These are phyloP conservation scores for Sarcophaga caerulescens DNA, from an alignment of 2,888 invertebrate species.

Conservation along the genomic window DNA sequence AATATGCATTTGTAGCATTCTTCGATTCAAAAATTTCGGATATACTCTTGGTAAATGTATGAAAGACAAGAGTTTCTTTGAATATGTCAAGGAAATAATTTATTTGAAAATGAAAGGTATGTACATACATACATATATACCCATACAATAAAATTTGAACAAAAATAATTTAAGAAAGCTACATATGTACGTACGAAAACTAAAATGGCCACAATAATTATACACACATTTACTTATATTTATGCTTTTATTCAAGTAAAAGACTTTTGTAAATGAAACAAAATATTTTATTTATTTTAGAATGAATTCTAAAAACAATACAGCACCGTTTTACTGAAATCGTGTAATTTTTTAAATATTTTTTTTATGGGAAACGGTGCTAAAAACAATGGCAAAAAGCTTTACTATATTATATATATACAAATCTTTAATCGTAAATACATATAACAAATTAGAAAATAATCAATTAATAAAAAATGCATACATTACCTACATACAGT, in stretches of 20 bases:
- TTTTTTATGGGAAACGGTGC: constrained; percentile 26
- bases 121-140: too few relatives aligned
- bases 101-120: too few relatives aligned
- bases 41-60: too few relatives aligned
- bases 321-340: constrained; percentile 8
- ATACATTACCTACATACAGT: constrained; percentile 11
- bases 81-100: too few relatives aligned
- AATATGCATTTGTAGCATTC: too few relatives aligned
- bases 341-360: not conserved
- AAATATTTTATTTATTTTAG: not conserved
- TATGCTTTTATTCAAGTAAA: not conserved
- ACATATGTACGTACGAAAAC: not conserved
- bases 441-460: constrained; percentile 27
- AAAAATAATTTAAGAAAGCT: too few relatives aligned
- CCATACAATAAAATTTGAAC: too few relatives aligned
- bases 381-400: constrained; percentile 69
- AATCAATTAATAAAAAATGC: not conserved
- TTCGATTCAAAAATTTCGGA: too few relatives aligned
- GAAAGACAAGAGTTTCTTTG: too few relatives aligned
- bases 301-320: not conserved
- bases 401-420: constrained; percentile 61
- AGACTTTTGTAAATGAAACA: not conserved
- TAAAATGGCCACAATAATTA: not conserved
- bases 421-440: constrained; percentile 1
- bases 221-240: not conserved